Evolutionary conservation across 2,888 invertebrate species (phyloP).

Genomic region (Coelinius sp.): DNA sequence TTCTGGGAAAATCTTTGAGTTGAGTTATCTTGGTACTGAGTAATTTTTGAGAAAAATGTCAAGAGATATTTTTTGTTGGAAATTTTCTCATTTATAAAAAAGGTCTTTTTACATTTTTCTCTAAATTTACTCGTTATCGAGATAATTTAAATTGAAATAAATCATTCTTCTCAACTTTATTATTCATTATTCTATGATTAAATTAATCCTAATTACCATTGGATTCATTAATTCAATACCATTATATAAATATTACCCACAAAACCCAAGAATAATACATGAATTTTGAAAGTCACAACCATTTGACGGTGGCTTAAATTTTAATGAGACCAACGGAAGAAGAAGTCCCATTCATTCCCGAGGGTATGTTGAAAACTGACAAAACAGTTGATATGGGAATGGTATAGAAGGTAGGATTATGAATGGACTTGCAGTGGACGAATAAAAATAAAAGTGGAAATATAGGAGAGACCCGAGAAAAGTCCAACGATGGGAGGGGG

Average conservation of each 20-base stretch:
- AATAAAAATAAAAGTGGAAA: slow-evolving; percentile 47
- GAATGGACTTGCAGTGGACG: slow-evolving; percentile 55
- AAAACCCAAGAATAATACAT: slow-evolving; percentile 16
- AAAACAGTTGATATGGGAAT: slow-evolving; percentile 68
- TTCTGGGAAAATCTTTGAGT: too few relatives aligned
- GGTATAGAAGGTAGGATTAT: slow-evolving; percentile 62
- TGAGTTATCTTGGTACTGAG: too few relatives aligned
- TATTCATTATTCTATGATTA: neutral
- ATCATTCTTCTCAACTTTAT: too few relatives aligned
- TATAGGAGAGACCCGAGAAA: slow-evolving; percentile 46
- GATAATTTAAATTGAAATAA: too few relatives aligned
- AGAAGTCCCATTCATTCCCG: slow-evolving; percentile 65
- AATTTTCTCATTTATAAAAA: too few relatives aligned
- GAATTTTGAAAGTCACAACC: slow-evolving; percentile 15
- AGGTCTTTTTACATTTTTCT: too few relatives aligned
- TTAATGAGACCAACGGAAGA: slow-evolving; percentile 53
- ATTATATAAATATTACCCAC: slow-evolving; percentile 8
- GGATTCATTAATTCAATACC: neutral
- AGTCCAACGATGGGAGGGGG: slow-evolving; percentile 31
- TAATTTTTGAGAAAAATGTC: too few relatives aligned
- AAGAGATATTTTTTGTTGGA: too few relatives aligned
- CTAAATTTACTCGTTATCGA: too few relatives aligned
- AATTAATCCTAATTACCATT: neutral
- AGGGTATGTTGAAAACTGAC: slow-evolving; percentile 61
- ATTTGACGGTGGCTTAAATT: slow-evolving; percentile 38